A percentile compares a stretch with the other conserved stretches of the same genome.
Evolutionary conservation across 2,888 invertebrate genomes (phyloP).

Genomic region (Beris chalybata): DNA sequence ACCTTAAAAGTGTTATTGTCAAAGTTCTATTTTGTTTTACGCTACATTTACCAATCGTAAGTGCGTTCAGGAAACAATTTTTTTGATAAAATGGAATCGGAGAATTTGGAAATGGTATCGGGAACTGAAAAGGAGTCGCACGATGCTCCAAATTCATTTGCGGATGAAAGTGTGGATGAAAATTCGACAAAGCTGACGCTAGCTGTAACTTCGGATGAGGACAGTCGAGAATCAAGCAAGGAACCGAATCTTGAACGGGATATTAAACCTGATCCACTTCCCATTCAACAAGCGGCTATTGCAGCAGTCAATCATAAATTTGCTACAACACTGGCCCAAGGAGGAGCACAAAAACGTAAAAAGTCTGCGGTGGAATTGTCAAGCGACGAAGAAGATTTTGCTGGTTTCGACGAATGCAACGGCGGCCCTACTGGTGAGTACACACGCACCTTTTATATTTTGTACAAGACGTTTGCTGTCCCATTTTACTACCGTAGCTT

Average conservation of each 20-base stretch:
- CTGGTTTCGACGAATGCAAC: constrained; percentile 31
- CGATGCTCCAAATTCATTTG: not conserved
- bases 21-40: too few relatives aligned
- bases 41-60: too few relatives aligned
- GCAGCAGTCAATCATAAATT: too few relatives aligned
- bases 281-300: too few relatives aligned
- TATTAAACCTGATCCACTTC: not conserved
- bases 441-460: not conserved
- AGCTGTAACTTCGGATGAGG: constrained; percentile 36
- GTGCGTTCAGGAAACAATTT: too few relatives aligned
- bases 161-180: constrained; percentile 3
- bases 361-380: constrained; percentile 11
- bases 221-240: constrained; percentile 2
- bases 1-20: too few relatives aligned
- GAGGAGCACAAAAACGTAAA: constrained; percentile 16
- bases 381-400: constrained; percentile 34
- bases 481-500: not conserved
- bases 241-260: not conserved
- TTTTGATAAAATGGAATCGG: too few relatives aligned
- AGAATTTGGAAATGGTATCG: too few relatives aligned
- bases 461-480: not conserved
- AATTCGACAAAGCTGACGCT: constrained; percentile 16
- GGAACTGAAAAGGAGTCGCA: too few relatives aligned
- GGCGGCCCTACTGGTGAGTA: constrained; percentile 23
- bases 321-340: too few relatives aligned